Base-by-base conservation (phyloP, 2,113 vertebrate species). In the Antigone vipio region DNA sequence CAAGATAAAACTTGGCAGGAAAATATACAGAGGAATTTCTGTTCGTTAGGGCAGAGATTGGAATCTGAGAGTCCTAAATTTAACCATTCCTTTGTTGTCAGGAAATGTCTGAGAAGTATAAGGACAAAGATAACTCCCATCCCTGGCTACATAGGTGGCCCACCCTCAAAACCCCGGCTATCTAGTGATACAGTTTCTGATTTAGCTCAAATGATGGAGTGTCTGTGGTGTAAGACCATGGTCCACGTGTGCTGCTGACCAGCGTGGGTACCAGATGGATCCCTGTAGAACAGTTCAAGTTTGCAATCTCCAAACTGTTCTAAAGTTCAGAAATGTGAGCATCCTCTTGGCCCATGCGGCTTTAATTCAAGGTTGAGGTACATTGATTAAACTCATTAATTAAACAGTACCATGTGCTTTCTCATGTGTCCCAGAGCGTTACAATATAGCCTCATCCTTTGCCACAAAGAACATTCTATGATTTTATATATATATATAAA, bases 1-100 rank as follows among this genome's bases (percentile, higher is more conserved):
- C 90, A 92, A 96, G 96, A 95, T 89, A 90, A 96, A 95, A 94
- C 92, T 93, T 89, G 89, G 95, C 82, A 92, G 78, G 59, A 92
- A 94, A 96, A 91, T 53, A 88, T 50, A 66, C 58, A 55, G 16
- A 85, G 89, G 77, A 94, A 95, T 96, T 95, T 95, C 71, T 88
- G 62, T 92, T 95, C 12, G 32, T 96, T 89, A 88, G 53, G 45
- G 60, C 40, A 91, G 81, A 96, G 94, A 96, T 88, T 23, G 38
- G 81, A 94, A 96, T 95, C 94, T 79, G 45, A 82, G 21, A 78
- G 38, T 58, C 74, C 66, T 38, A 76, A 68, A 24, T 79, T 97
- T 91, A 85, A 94, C 77, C 56, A 85, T 53, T 88, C 40, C 40
- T 96, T 88, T 91, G 40, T 79, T 76, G 87, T 66, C 74, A 69